Percentiles rank a stretch among this genome's conserved stretches.
phyloP scores from a whole-genome alignment of 2,888 invertebrate species.

The Lydus trimaculatus region DNA sequence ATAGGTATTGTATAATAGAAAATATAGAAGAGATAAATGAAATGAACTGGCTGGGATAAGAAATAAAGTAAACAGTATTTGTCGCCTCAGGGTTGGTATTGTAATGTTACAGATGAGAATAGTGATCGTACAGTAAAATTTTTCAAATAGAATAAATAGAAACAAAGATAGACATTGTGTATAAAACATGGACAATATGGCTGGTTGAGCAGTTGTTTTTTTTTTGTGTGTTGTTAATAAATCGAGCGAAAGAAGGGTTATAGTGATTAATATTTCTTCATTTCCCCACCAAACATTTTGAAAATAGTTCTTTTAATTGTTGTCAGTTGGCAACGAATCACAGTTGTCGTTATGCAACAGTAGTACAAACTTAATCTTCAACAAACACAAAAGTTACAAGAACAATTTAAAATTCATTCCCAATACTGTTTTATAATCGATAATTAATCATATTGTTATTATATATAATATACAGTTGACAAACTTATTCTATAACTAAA shows the following conservation, averaged over 20 bases:
- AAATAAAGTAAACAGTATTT: conserved; percentile 59
- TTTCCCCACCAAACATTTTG: not conserved
- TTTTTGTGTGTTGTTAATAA: conserved; percentile 36
- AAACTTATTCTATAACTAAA: too few species aligned
- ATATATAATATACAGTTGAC: too few species aligned
- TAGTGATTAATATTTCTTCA: not conserved
- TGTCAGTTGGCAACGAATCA: not conserved
- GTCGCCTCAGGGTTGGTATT: conserved; percentile 55
- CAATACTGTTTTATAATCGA: too few species aligned
- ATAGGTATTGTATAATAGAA: not conserved
- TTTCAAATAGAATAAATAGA: not conserved
- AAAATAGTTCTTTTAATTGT: not conserved
- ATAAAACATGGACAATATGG: conserved; percentile 46
- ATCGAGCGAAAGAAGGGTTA: conserved; percentile 31
- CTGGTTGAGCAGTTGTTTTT: conserved; percentile 42
- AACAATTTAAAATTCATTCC: too few species aligned
- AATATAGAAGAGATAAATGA: conserved; percentile 48
- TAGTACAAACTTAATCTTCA: too few species aligned
- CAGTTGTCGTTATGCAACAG: too few species aligned
- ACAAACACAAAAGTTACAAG: too few species aligned
- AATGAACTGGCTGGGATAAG: conserved; percentile 55
- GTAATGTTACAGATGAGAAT: conserved; percentile 50
- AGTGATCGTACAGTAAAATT: conserved; percentile 11
- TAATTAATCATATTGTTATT: too few species aligned
- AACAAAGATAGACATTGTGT: conserved; percentile 29